Percentiles rank a stretch among this genome's conserved stretches.
Conservation (phyloP, 2,113 vertebrate genomes). For the Cebidichthys violaceus region DNA sequence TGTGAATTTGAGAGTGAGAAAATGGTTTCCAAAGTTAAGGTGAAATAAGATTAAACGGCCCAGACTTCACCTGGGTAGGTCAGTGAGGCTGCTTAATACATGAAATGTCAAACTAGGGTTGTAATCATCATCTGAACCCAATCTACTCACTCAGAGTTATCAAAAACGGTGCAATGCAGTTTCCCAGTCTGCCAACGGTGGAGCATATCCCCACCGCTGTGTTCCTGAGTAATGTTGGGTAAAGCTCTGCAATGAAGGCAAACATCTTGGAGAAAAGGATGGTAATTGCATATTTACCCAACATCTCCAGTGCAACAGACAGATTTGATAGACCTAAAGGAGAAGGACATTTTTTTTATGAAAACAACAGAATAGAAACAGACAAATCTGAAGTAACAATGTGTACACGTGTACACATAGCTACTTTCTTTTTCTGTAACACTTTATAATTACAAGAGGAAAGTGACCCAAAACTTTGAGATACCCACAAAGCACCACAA, state of each 20-base stretch:
- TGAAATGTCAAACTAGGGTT: neutral
- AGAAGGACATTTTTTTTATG: neutral
- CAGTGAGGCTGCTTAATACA: neutral
- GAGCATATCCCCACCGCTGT: slow-evolving; percentile 88
- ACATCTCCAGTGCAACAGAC: slow-evolving; percentile 85
- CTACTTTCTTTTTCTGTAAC: neutral
- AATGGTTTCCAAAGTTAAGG: neutral
- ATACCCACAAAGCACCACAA: neutral
- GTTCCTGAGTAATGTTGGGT: slow-evolving; percentile 90
- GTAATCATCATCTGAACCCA: slow-evolving; percentile 7
- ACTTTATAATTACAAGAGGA: too few relatives aligned
- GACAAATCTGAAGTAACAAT: neutral
- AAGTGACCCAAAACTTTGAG: too few relatives aligned
- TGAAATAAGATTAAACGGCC: neutral
- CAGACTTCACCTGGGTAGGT: neutral
- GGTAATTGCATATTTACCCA: slow-evolving; percentile 88
- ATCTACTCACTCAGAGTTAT: slow-evolving; percentile 86
- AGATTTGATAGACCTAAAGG: slow-evolving; percentile 77
- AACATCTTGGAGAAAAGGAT: slow-evolving; percentile 86
- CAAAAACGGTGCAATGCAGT: slow-evolving; percentile 88
- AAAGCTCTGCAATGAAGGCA: slow-evolving; percentile 89
- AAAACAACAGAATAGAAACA: neutral
- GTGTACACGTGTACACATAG: neutral
- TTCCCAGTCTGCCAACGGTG: slow-evolving; percentile 87
- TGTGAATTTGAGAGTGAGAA: neutral